Evolutionary conservation across 2,888 invertebrate genomes (phyloP), one percentile per base, ranked within the genome.

Genomic region (Rugalucina vietnamica): DNA sequence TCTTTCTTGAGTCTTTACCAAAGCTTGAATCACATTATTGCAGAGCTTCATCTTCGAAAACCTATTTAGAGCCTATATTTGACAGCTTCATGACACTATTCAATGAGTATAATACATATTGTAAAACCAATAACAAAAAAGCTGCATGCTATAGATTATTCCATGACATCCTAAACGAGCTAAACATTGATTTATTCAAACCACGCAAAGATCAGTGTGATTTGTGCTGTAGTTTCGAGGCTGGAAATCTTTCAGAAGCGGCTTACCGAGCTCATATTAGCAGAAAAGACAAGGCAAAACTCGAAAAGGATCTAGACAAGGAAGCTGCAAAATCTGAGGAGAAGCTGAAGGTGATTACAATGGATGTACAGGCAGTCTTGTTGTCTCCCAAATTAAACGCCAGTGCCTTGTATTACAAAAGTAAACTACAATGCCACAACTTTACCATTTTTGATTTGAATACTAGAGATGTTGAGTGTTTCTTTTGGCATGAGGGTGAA

Each of bases 1-100:
- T 71, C 14, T 85, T 71, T 70, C 27, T 85, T 32, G 71, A 77
- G 43, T 54, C 74, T 12, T 37, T 82, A 32, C 82, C 85, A 50
- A 86, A 83, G 57, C 39, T 86, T 1, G 80, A 80, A 75, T 82
- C 81, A 12, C 86, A 87, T 49, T 84, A 87, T 71, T 87, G 84
- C 60, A 43, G 84, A 32, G 60, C 80, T 27, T 79, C 77, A 27
- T 75, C 73, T n/a, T 76, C 77, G 18, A 87, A 84, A 77, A n/a
- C 70, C 14, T 82, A 84, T 72, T 57, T 82, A 4, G 79, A 87
- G 49, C 84, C 87, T 57, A 32, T 76, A 5, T 77, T 80, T 65
- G 43, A 57, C 1, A 71, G 77, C 3, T 74, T 82, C 32, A 54
- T 36, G 21, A 70, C 72, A n/a, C 57, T 87, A n/a, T 81, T 71